These are phyloP conservation scores for Clangula hyemalis DNA, from an alignment of 2,797 vertebrate genomes.

Conservation along the genomic window DNA sequence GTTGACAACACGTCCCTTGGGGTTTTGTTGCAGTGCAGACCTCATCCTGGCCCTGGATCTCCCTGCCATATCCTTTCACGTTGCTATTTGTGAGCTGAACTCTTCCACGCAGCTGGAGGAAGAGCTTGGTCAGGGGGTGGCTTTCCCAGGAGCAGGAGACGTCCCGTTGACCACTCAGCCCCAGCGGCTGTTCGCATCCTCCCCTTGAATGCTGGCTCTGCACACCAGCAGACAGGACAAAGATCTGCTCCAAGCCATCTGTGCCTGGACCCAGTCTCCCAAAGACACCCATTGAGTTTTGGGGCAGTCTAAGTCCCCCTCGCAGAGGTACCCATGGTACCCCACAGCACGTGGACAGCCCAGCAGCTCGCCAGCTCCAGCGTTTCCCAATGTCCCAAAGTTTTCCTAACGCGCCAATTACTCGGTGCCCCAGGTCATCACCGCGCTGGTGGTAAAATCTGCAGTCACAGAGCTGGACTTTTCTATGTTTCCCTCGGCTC, in stretches of 20 bases:
- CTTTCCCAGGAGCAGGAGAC: not conserved
- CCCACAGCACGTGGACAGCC: not conserved
- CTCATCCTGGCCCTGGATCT: not conserved
- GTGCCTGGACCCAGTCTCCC: not conserved
- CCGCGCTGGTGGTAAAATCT: not conserved
- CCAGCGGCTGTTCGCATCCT: not conserved
- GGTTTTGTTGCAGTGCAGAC: not conserved
- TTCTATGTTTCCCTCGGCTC: constrained; percentile 46
- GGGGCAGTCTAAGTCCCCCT: not conserved
- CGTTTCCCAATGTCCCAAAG: not conserved
- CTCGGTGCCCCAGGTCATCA: not conserved
- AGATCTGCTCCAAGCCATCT: not conserved
- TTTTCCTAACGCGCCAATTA: not conserved
- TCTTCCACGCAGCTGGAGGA: not conserved
- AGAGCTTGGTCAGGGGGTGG: not conserved
- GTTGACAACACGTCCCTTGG: not conserved
- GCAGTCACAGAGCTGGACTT: not conserved
- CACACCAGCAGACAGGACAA: not conserved
- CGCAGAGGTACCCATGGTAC: not conserved
- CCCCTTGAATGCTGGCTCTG: not conserved
- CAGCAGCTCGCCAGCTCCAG: not conserved
- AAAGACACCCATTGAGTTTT: not conserved
- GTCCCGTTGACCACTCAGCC: accelerated
- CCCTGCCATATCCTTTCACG: not conserved
- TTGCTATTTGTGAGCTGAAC: not conserved